Base-by-base conservation (phyloP, 30 jellyfish, hydroid and myxozoan genomes). In the Aurelia sp. region DNA sequence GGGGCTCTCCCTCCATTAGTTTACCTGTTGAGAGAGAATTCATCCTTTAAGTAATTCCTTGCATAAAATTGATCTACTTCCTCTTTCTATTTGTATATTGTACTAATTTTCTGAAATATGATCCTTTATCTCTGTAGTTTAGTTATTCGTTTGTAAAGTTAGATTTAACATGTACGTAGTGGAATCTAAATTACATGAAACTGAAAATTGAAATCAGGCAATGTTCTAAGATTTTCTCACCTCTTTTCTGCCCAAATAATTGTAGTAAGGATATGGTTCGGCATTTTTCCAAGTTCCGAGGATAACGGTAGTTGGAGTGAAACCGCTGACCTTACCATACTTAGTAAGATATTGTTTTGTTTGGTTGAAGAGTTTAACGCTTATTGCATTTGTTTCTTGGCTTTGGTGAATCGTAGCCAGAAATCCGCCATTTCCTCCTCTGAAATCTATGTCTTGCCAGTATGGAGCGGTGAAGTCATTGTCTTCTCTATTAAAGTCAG, bases 271-370 rank as follows among this genome's bases (percentile, higher is more conserved):
- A 61, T 68, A 82, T n/a, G 90, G 90, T 7, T 81, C 30, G 6
- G 67, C 90, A 40, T 80, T 48, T 35, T 16, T n/a, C 90, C 91
- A 82, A 51, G 91, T 82, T 27, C 82, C 77, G 17, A 82, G 84
- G 5, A 82, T 8, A 13, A 82, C 58, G 16, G 80, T 35, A 11
- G 91, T 67, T 24, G 91, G 73, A 18, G 67, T 51, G 71, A 82
- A 82, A 10, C 50, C 30, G 6, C 78, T 30, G n/a, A 59, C 91
- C 9, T 55, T 82, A 55, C 60, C 91, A 71, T 67, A 68, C n/a
- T 51, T 20, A 51, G 21, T 13, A 8, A 82, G 67, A 47, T 48
- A 82, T 7, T 53, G 18, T 20, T 55, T 82, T 38, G 91, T 82
- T 69, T 82, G 85, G 18, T 68, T 55, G 55, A 82, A 82, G 22